These are phyloP conservation scores for Apodemia duryi DNA, from an alignment of 2,888 invertebrate genomes.

Conservation along the genomic window DNA sequence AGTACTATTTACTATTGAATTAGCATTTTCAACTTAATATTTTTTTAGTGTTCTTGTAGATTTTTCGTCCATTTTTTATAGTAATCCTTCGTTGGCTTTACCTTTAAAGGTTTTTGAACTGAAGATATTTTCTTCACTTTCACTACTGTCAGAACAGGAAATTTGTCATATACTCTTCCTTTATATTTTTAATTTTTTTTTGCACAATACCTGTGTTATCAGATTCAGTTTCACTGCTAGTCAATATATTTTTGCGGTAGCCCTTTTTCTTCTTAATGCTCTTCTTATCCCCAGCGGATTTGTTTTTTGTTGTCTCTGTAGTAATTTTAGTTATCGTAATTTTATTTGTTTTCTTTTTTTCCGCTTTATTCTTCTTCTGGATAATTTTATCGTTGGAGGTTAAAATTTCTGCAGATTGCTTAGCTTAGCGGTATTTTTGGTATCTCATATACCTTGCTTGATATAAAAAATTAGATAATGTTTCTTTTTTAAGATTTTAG, in stretches of 20 bases:
- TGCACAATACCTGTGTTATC: constrained; percentile 26
- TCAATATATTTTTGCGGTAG: constrained; percentile 21
- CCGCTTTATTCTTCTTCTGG: constrained; percentile 18
- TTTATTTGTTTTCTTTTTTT: constrained; percentile 24
- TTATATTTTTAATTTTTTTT: constrained; percentile 24
- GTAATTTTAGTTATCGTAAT: constrained; percentile 23
- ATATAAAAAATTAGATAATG: constrained; percentile 25
- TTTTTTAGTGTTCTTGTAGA: constrained; percentile 28
- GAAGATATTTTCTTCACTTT: constrained; percentile 27
- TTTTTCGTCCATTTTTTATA: constrained; percentile 22
- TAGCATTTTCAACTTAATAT: constrained; percentile 28
- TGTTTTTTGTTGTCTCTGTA: constrained; percentile 22
- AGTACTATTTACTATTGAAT: constrained; percentile 27
- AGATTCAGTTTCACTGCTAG: constrained; percentile 24
- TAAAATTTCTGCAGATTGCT: constrained; percentile 18
- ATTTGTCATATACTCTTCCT: constrained; percentile 25
- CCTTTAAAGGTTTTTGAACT: constrained; percentile 26
- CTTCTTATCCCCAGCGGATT: constrained; percentile 26
- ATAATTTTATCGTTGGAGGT: constrained; percentile 21
- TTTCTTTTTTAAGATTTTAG: constrained; percentile 24
- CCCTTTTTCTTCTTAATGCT: constrained; percentile 26
- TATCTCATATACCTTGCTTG: constrained; percentile 23
- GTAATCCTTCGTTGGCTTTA: constrained; percentile 26
- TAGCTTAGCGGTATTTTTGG: constrained; percentile 26
- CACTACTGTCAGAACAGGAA: constrained; percentile 26